Conservation (phyloP, 2,113 vertebrate species). For the Oncorhynchus masou region DNA sequence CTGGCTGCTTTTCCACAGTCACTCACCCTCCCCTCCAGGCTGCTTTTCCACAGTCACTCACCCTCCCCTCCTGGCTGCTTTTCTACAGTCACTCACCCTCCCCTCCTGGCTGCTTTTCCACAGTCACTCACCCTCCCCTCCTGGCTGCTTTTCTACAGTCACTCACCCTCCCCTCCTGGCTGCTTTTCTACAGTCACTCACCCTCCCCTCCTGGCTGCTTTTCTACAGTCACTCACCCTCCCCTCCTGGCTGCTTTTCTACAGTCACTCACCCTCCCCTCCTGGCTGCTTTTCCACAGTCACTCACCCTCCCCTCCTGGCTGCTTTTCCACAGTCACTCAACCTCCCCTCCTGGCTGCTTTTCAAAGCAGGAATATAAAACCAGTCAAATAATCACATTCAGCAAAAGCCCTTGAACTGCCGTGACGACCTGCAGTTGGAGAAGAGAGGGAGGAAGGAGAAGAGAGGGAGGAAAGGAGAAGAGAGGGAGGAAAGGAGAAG, state of each 20-base stretch:
- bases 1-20: not conserved
- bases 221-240: not conserved
- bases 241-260: too few species aligned
- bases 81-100: not conserved
- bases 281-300: not conserved
- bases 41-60: not conserved
- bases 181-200: not conserved
- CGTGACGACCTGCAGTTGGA: conserved; percentile 12
- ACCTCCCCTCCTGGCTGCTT: not conserved
- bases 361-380: not conserved
- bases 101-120: too few species aligned
- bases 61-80: not conserved
- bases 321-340: not conserved
- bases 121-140: not conserved
- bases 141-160: not conserved
- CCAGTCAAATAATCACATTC: conserved; percentile 8
- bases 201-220: not conserved
- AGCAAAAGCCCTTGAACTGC: conserved; percentile 4
- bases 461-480: too few species aligned
- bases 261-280: not conserved
- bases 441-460: not conserved
- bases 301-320: too few species aligned
- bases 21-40: too few species aligned
- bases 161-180: too few species aligned
- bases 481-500: not conserved